These are phyloP conservation scores for Hesperophylax magnus DNA, from an alignment of 1,140 invertebrate species.

Conservation along the genomic window DNA sequence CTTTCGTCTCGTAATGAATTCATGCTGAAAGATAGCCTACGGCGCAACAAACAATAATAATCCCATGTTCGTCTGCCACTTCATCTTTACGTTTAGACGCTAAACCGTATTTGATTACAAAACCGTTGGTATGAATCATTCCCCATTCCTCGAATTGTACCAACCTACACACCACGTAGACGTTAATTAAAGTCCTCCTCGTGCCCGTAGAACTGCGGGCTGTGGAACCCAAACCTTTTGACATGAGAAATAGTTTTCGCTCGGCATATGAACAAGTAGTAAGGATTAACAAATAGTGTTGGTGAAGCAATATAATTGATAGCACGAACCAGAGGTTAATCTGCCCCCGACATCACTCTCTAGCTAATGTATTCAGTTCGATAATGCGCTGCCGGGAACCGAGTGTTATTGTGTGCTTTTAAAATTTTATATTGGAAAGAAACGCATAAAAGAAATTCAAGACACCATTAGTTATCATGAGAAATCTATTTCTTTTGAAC, in stretches of 20 bases:
- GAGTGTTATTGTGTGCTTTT: too few relatives aligned
- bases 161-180: neutral
- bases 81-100: conserved; percentile 23
- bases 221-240: conserved; percentile 19
- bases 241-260: conserved; percentile 48
- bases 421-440: too few relatives aligned
- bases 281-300: conserved; percentile 47
- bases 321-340: conserved; percentile 44
- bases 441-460: neutral
- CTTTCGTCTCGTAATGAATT: conserved; percentile 7
- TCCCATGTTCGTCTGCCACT: conserved; percentile 20
- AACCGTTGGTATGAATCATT: conserved; percentile 44
- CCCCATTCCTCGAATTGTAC: conserved; percentile 13
- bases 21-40: conserved; percentile 11
- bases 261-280: conserved; percentile 42
- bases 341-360: neutral
- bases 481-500: neutral
- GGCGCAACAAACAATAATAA: conserved; percentile 34
- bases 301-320: conserved; percentile 49
- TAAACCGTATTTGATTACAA: conserved; percentile 52
- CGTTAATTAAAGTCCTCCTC: conserved; percentile 45
- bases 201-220: conserved; percentile 38
- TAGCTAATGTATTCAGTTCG: neutral
- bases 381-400: neutral
- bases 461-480: neutral